Conservation (phyloP, 2,113 vertebrate genomes). For the Thoracochromis brauschi region DNA sequence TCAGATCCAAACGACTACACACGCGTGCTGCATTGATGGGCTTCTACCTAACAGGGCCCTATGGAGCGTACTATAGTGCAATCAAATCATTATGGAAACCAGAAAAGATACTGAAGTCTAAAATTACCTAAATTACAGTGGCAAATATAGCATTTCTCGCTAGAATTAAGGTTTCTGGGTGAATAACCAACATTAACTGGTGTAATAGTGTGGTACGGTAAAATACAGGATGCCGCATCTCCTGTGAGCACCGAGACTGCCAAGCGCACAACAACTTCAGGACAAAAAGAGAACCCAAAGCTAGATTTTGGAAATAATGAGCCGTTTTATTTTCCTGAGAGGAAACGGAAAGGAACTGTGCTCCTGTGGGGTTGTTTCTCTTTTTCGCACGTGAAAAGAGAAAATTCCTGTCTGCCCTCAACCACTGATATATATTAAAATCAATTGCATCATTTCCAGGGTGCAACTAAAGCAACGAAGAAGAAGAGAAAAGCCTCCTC, state of each 20-base stretch:
- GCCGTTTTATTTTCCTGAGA: background rate
- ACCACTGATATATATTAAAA: background rate
- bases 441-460: background rate
- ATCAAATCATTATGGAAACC: slow-evolving; percentile 10
- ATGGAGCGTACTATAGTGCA: background rate
- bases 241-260: background rate
- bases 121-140: slow-evolving; percentile 37
- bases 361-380: accelerated
- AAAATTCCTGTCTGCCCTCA: background rate
- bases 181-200: slow-evolving; percentile 2
- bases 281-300: background rate
- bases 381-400: background rate
- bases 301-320: background rate
- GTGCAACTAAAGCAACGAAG: background rate
- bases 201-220: background rate
- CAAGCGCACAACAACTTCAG: background rate
- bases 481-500: background rate
- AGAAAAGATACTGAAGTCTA: slow-evolving; percentile 8
- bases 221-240: background rate
- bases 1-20: background rate
- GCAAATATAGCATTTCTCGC: background rate
- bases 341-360: background rate
- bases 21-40: background rate
- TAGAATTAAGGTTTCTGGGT: slow-evolving; percentile 3
- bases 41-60: background rate